Evolutionary conservation across 2,113 vertebrate genomes (phyloP).

Genomic region (Casuarius casuarius): DNA sequence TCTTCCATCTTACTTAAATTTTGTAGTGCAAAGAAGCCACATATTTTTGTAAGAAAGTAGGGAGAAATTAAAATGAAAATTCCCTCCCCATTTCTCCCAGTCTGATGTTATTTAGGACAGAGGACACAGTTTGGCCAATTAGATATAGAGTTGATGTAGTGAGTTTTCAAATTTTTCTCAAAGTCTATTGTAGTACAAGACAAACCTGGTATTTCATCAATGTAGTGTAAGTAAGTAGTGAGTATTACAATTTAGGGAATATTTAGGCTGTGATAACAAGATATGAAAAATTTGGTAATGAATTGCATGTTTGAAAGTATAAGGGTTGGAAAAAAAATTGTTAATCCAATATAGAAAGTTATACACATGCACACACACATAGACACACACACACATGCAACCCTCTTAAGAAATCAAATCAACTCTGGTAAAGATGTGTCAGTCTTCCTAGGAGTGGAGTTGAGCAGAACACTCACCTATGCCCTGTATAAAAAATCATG

Average conservation of each 20-base stretch:
- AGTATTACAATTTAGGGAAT: not conserved
- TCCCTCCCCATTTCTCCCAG: not conserved
- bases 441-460: not conserved
- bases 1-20: not conserved
- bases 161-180: not conserved
- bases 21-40: not conserved
- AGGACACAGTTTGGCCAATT: not conserved
- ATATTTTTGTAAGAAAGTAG: not conserved
- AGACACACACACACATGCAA: not conserved
- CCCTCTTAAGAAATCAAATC: not conserved
- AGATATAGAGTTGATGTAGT: fast-evolving
- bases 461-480: not conserved
- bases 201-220: not conserved
- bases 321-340: not conserved
- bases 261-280: not conserved
- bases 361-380: not conserved
- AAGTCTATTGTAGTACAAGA: not conserved
- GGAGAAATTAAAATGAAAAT: not conserved
- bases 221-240: not conserved
- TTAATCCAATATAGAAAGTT: not conserved
- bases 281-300: not conserved
- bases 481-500: too few relatives aligned
- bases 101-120: not conserved
- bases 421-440: not conserved
- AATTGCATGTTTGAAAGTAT: not conserved